These are phyloP conservation scores for Pristionchus arcanus DNA, from an alignment of 2,888 invertebrate genomes.

Conservation along the genomic window DNA sequence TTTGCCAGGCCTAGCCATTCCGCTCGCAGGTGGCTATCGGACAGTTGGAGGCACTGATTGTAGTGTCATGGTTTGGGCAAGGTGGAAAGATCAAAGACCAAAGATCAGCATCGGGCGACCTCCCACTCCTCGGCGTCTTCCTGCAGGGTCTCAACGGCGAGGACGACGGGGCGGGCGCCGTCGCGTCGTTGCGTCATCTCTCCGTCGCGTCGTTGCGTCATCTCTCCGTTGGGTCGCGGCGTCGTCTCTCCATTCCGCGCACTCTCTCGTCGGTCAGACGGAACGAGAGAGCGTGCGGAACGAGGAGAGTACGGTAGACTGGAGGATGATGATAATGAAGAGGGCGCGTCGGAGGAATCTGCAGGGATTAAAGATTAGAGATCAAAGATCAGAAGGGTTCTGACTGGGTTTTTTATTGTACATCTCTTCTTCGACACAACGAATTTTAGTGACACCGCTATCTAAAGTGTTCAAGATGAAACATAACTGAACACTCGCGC, in stretches of 20 bases:
- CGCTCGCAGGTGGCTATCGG: background rate
- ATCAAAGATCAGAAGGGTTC: background rate
- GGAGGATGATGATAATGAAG: background rate
- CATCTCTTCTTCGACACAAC: background rate
- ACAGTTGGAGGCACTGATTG: background rate
- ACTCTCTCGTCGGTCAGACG: background rate
- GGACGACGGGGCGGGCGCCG: constrained; percentile 4
- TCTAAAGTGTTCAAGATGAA: background rate
- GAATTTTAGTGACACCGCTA: background rate
- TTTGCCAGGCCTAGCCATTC: background rate
- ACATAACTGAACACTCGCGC: background rate
- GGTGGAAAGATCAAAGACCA: background rate
- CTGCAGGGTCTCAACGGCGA: background rate
- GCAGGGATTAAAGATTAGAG: background rate
- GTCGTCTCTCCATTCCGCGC: constrained; percentile 10
- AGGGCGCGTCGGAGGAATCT: background rate
- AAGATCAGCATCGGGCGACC: constrained; percentile 28
- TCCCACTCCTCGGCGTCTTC: constrained; percentile 22
- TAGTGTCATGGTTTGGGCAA: background rate
- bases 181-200: background rate
- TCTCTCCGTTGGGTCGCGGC: too few species aligned
- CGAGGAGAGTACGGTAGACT: background rate
- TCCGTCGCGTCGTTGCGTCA: too few species aligned
- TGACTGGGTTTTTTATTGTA: background rate
- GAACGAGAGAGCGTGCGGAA: background rate